Conservation (phyloP, 2,888 invertebrate species). For the Agrotis ipsilon region DNA sequence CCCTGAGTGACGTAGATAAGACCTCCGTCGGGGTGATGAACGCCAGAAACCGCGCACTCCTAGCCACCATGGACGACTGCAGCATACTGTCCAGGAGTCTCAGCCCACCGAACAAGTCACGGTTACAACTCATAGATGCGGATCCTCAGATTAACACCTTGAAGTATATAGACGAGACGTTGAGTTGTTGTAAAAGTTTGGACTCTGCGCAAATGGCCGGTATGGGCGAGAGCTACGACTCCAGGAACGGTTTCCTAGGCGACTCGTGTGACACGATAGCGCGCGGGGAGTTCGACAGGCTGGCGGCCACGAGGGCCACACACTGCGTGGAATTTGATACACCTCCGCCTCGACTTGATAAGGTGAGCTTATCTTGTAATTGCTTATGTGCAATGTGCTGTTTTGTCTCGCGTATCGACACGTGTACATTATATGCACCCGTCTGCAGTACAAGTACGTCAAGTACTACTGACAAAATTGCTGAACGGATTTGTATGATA, state of each 20-base stretch:
- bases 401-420: neutral
- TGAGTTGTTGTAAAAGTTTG: constrained; percentile 88
- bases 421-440: neutral
- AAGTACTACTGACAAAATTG: too few relatives aligned
- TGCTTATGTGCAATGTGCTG: neutral
- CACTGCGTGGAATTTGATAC: constrained; percentile 81
- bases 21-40: constrained; percentile 85
- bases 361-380: constrained; percentile 68
- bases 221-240: constrained; percentile 89
- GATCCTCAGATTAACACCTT: constrained; percentile 91
- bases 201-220: constrained; percentile 88
- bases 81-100: constrained; percentile 87
- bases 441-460: neutral
- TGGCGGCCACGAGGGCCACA: constrained; percentile 77
- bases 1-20: constrained; percentile 91
- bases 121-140: constrained; percentile 85
- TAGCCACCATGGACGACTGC: constrained; percentile 90
- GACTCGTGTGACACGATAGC: constrained; percentile 88
- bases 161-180: constrained; percentile 92
- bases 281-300: constrained; percentile 82
- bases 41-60: constrained; percentile 87
- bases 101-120: constrained; percentile 86
- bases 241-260: constrained; percentile 85
- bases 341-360: constrained; percentile 82
- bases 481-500: too few relatives aligned